Evolutionary conservation across 2,113 vertebrate species (phyloP), one percentile per base, ranked within the genome.

Genomic region (Apeltes quadracus): DNA sequence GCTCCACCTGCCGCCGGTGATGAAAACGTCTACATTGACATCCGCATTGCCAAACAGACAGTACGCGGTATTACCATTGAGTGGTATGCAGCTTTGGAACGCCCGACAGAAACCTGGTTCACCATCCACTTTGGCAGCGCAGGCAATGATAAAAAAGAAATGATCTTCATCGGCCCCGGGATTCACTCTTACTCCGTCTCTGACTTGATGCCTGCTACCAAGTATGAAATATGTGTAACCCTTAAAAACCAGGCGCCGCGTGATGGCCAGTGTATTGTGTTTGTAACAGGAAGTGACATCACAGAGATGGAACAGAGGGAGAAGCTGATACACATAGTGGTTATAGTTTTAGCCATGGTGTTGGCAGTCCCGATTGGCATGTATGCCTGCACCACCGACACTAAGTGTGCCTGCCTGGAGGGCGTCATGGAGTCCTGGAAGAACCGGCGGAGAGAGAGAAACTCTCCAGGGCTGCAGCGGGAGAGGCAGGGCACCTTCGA

Each of bases 181-280:
- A 93, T 97, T 70, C 93, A 94, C 75, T 93, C 93, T 1, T 98
- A 97, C 61, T 90, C 94, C 0, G 87, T 98, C 44, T 92, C 92
- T 0, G 92, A 95, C 65, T 89, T 99, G 81, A 88, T 95, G 58
- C 96, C 95, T 0, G 92, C 94, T 16, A 97, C 95, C 12, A 96
- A 97, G 75, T 98, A 98, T 0, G 94, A 97, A 75, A 95, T 95
- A 38, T 97, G 96, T 0, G 92, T 98, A 38, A 93, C 95, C 0
- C 78, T 95, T 7, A 94, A 91, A 70, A 94, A 91, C 81, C 95
- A 94, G 79, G 29, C 78, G 0, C 94, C 95, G 0, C 90, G 75
- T 34, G 88, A 88, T 0, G 94, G 95, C 48, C 96, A 94, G 79
- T 97, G 97, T 13, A 87, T 97, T 0, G 86, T 95, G 56, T 98